These are phyloP conservation scores for Apaloderma vittatum DNA, from an alignment of 2,113 vertebrate species.

Conservation along the genomic window DNA sequence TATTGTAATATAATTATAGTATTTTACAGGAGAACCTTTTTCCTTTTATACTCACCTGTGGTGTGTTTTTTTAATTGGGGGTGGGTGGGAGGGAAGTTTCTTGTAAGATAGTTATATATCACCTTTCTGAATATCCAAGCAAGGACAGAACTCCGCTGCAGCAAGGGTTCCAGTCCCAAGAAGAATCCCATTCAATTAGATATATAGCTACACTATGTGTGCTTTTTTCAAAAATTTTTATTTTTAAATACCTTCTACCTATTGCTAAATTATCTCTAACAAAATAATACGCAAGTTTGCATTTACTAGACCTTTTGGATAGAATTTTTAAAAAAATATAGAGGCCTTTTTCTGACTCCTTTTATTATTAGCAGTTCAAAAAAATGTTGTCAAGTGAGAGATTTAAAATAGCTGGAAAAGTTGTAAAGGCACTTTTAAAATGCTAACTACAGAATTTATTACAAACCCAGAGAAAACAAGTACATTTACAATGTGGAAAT, in stretches of 20 bases:
- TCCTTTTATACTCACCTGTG: background rate
- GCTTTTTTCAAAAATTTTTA: background rate
- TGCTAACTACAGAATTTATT: conserved; percentile 15
- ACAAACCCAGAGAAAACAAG: conserved; percentile 16
- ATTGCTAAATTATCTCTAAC: background rate
- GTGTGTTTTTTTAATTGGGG: rapidly evolving
- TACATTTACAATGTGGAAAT: conserved; percentile 38
- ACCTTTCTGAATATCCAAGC: background rate
- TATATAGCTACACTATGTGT: background rate
- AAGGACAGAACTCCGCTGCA: background rate
- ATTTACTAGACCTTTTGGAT: background rate
- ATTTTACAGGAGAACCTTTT: background rate
- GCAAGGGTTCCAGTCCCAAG: background rate
- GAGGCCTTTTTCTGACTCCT: background rate
- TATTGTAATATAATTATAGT: background rate
- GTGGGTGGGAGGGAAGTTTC: background rate
- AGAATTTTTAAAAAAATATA: background rate
- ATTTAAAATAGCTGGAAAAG: background rate
- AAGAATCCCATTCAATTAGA: background rate
- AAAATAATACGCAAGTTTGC: background rate
- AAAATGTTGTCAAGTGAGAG: background rate
- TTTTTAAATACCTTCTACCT: background rate
- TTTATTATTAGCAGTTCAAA: background rate
- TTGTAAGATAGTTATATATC: background rate
- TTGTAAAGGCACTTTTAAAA: background rate